Evolutionary conservation across 2,888 invertebrate species (phyloP), one percentile per base, ranked within the genome.

Genomic region (Tuta absoluta): DNA sequence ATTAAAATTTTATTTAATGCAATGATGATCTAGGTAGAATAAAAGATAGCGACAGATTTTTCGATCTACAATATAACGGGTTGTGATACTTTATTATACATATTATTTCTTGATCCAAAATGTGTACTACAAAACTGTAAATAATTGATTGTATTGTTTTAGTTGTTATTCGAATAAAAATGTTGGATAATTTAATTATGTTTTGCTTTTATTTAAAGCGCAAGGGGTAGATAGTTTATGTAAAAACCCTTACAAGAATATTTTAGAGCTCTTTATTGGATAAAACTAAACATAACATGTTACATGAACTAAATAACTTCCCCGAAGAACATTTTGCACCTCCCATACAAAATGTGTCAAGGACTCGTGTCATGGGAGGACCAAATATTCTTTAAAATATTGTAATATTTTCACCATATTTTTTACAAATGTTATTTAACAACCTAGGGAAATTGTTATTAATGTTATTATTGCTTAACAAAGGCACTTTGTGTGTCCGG

Each of bases 151-250:
- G 70, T 72, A 71, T 77, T 76, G 70, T 71, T n/a, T n/a, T 72
- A 65, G 69, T 67, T 71, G 66, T 69, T 68, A 68, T 69, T 72
- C 69, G 63, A 70, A 70, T 68, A 68, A 76, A 51, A 73, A 75
- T 71, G 72, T 73, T 74, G 70, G 64, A 69, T 69, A 66, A 38
- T 63, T 61, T 59, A 58, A 8, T 51, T 11, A 21, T 63, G 21
- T 61, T 17, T 66, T 65, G 33, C 23, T 65, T 62, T 14, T 41
- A 33, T n/a, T 14, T 23, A n/a, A n/a, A n/a, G n/a, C n/a, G n/a
- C n/a, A n/a, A n/a, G n/a, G n/a, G n/a, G n/a, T 33, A 33, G 4
- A 33, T 8, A 28, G 28, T 28, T 28, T 28, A 5, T 28, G 28
- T 28, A 28, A 4, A n/a, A n/a, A n/a, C n/a, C n/a, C n/a, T n/a